These are phyloP conservation scores for Pyrgilauda ruficollis DNA, from an alignment of 2,113 vertebrate species.

Conservation along the genomic window DNA sequence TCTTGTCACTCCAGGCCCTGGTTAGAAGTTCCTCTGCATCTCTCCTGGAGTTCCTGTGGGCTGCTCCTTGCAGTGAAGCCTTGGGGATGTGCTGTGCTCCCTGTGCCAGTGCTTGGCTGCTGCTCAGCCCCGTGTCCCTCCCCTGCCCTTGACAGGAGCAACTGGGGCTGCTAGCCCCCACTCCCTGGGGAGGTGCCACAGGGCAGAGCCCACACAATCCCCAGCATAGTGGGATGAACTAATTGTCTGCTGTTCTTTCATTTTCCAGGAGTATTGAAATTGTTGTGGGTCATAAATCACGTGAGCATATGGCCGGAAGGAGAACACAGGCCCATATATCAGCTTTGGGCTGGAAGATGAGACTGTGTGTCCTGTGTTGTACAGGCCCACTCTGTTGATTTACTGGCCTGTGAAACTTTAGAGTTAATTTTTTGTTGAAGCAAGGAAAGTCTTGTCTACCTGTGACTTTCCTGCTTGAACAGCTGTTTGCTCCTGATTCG, in stretches of 20 bases:
- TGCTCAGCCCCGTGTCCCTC: background rate
- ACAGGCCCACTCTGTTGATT: background rate
- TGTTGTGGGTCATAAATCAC: constrained; percentile 12
- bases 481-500: constrained; percentile 50
- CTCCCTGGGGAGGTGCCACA: rapidly evolving
- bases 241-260: constrained; percentile 2
- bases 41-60: background rate
- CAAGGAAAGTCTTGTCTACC: background rate
- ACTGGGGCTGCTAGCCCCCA: background rate
- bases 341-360: background rate
- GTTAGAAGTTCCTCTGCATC: background rate
- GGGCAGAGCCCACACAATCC: background rate
- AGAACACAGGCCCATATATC: background rate
- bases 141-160: background rate
- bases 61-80: background rate
- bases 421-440: constrained; percentile 31
- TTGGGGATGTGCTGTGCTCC: background rate
- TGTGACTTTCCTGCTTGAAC: constrained; percentile 3
- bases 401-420: constrained; percentile 19
- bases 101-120: rapidly evolving
- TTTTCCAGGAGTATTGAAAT: constrained; percentile 30
- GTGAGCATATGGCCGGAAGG: background rate
- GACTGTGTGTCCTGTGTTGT: background rate
- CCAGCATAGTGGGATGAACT: background rate
- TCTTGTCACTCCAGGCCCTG: background rate